These are phyloP conservation scores for Ataeniobius toweri DNA, from an alignment of 2,797 vertebrate species.

Conservation along the genomic window DNA sequence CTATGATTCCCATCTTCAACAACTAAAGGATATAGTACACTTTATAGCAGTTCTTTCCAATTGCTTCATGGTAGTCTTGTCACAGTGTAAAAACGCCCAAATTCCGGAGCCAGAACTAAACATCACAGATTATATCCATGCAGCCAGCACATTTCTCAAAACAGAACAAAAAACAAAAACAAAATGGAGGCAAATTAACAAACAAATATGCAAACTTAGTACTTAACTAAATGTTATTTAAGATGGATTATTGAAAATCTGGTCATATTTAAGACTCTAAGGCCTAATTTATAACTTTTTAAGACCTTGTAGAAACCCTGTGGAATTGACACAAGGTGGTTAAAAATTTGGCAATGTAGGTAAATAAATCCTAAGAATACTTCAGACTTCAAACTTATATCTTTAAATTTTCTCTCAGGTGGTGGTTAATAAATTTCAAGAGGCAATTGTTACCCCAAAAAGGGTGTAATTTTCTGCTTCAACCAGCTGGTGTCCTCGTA, in stretches of 20 bases:
- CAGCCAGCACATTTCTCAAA: background rate
- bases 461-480: conserved; percentile 32
- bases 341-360: background rate
- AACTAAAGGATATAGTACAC: background rate
- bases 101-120: background rate
- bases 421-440: conserved; percentile 1
- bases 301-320: background rate
- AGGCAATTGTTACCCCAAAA: background rate
- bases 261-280: background rate
- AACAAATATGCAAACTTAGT: background rate
- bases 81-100: background rate
- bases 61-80: background rate
- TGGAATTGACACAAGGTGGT: background rate
- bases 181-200: background rate
- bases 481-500: conserved; percentile 73
- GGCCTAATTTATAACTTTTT: background rate
- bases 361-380: background rate
- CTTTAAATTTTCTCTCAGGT: conserved; percentile 6
- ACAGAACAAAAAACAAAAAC: background rate
- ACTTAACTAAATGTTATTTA: background rate
- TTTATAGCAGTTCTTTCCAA: background rate
- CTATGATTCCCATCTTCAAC: background rate
- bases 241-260: background rate
- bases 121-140: too few species aligned
- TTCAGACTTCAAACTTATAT: conserved; percentile 9